Evolutionary conservation across 2,888 invertebrate species (phyloP), one percentile per base, ranked within the genome.

Genomic region (Folsomia manolachei): DNA sequence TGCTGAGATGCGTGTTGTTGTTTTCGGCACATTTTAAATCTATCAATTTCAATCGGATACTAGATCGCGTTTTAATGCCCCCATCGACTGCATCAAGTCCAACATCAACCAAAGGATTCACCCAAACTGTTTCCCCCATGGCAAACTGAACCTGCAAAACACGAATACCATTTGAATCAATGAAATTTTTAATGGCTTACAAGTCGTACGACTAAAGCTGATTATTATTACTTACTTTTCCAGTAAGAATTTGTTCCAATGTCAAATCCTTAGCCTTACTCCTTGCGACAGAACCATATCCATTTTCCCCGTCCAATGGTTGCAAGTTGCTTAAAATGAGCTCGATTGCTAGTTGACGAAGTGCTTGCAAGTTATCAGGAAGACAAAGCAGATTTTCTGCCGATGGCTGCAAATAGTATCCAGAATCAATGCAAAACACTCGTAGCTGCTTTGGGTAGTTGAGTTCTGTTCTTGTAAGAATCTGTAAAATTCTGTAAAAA

Each of bases 101-200:
- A 19, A 65, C 65, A 2, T 76, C 75, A 11, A 75, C 71, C 67
- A 76, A 69, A 7, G 78, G 76, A 52, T 78, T 75, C 1, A 78
- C 71, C 74, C 74, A 76, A 18, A 76, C 27, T 2, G 71, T 75
- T 53, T 75, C 63, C 1, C 60, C 63, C 1, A 76, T 27, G 0
- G 75, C 63, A 4, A 74, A 52, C 60, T 66, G 69, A 51, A 76
- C 65, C 71, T 60, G 27, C 19, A 19, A 56, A 23, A 63, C 19
- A 25, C 39, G 39, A 39, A 56, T 56, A 56, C n/a, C 4, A 14
- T 56, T 56, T 56, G n/a, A 56, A n/a, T n/a, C n/a, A n/a, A 56
- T 4, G n/a, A 56, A n/a, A 14, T 56, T n/a, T 56, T n/a, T 7
- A 56, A 56, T 19, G 11, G 4, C 18, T 18, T 11, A 51, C 18